A percentile compares a stretch with the other conserved stretches of the same genome.
Conservation (phyloP, 2,797 vertebrate genomes). For the Sebastes elongatus region DNA sequence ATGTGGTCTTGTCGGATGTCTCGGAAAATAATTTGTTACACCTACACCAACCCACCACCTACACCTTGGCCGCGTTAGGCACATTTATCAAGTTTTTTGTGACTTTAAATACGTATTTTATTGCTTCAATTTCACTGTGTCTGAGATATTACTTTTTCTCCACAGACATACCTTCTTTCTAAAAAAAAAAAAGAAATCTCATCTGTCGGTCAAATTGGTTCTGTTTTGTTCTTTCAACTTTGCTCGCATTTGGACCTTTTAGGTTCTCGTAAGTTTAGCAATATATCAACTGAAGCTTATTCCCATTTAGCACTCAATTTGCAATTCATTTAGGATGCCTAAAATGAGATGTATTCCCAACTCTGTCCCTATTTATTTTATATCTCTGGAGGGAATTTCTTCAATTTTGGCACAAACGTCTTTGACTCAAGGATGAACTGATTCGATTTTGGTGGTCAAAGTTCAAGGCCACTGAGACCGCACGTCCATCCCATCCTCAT, state of each 20-base stretch:
- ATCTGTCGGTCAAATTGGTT: neutral
- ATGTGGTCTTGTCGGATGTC: slow-evolving; percentile 71
- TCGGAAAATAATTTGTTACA: slow-evolving; percentile 53
- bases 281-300: neutral
- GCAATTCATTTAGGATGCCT: neutral
- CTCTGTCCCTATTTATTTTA: neutral
- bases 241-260: neutral
- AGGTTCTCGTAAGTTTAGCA: neutral
- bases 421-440: neutral
- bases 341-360: neutral
- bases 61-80: slow-evolving; percentile 1
- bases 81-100: neutral
- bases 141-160: neutral
- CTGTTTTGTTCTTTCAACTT: neutral
- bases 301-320: neutral
- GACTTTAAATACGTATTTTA: neutral
- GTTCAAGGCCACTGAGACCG: neutral
- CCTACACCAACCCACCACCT: slow-evolving; percentile 5
- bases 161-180: neutral
- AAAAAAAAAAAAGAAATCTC: neutral
- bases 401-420: neutral
- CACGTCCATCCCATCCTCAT: neutral
- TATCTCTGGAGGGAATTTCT: neutral
- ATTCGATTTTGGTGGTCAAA: neutral
- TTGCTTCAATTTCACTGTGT: neutral